Conservation (phyloP, 2,797 vertebrate species). For the Sebastes taczanowskii region DNA sequence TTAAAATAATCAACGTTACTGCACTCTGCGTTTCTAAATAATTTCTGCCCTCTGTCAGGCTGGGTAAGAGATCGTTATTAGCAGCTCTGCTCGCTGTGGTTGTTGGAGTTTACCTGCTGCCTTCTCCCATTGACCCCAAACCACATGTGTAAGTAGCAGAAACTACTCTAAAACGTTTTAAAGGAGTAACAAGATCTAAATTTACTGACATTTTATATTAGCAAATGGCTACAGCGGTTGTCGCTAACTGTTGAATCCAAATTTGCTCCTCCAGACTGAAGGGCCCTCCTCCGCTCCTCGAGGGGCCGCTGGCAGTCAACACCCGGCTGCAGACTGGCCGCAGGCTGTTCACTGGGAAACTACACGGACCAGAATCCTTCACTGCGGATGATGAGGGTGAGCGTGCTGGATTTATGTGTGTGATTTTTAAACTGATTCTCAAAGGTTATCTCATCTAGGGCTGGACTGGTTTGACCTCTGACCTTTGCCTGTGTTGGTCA, state of each 20-base stretch:
- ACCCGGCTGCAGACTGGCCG: conserved; percentile 75
- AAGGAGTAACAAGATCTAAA: too few relatives aligned
- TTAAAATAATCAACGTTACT: not conserved
- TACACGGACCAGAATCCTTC: conserved; percentile 81
- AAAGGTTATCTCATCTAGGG: not conserved
- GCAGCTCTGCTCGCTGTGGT: conserved; percentile 47
- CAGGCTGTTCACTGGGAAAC: conserved; percentile 73
- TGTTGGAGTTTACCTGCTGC: conserved; percentile 77
- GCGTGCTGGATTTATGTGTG: not conserved
- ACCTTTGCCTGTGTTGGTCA: not conserved
- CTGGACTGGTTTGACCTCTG: not conserved
- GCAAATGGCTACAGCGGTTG: too few relatives aligned
- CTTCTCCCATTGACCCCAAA: conserved; percentile 79
- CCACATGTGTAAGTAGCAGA: conserved; percentile 61
- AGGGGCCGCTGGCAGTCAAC: conserved; percentile 77
- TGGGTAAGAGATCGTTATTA: conserved; percentile 2
- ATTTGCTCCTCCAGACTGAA: conserved; percentile 65
- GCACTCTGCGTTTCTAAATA: not conserved
- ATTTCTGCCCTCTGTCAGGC: conserved; percentile 45
- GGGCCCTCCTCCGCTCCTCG: conserved; percentile 74
- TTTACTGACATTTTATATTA: not conserved
- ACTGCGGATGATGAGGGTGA: conserved; percentile 76
- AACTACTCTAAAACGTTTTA: not conserved
- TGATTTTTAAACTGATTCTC: too few relatives aligned
- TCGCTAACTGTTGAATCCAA: not conserved